These are phyloP conservation scores for Edolisoma coerulescens DNA, from an alignment of 2,113 vertebrate genomes.

Conservation along the genomic window DNA sequence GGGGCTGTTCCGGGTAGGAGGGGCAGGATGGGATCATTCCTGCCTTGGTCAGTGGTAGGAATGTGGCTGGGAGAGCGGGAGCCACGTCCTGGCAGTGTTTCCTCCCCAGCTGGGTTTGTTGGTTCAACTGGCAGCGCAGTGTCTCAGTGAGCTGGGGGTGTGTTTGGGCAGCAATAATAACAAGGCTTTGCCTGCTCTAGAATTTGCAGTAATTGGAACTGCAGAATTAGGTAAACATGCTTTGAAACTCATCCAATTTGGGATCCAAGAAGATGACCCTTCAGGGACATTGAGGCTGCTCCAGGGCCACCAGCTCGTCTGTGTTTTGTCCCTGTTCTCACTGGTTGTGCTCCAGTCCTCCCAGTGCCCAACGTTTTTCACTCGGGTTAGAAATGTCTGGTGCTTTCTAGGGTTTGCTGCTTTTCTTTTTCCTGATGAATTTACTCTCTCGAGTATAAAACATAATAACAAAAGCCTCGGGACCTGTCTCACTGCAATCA, in stretches of 20 bases:
- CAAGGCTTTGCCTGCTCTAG: neutral
- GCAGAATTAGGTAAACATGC: neutral
- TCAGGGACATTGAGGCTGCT: neutral
- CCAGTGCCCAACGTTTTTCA: accelerated
- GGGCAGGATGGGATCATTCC: neutral
- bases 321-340: neutral
- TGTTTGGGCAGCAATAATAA: neutral
- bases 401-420: neutral
- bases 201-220: neutral
- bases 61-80: neutral
- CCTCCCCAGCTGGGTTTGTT: neutral
- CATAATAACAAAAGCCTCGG: neutral
- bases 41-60: neutral
- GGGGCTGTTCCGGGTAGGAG: neutral
- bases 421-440: neutral
- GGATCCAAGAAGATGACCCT: neutral
- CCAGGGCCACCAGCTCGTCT: neutral
- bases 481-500: neutral
- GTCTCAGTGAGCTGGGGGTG: neutral
- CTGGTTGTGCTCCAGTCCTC: neutral
- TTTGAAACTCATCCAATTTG: neutral
- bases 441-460: neutral
- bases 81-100: neutral
- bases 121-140: neutral
- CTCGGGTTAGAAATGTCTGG: neutral